Conservation (phyloP, 2,888 invertebrate genomes). For the Drosophila borborema region DNA sequence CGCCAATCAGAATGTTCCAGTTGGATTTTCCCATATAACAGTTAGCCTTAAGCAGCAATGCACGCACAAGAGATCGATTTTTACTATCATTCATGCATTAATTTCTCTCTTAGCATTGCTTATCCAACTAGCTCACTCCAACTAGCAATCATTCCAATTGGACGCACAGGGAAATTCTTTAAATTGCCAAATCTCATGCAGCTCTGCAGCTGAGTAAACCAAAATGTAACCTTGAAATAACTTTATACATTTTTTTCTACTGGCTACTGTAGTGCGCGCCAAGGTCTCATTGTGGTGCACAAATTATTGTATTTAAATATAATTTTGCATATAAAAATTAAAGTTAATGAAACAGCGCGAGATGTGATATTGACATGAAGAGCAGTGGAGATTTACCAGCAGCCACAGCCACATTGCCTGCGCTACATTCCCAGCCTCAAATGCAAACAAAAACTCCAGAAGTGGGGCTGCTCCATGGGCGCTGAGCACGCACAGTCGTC, state of each 20-base stretch:
- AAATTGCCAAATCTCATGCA: not conserved
- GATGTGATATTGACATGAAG: conserved; percentile 76
- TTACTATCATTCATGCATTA: too few species aligned
- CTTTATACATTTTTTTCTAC: conserved; percentile 14
- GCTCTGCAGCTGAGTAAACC: not conserved
- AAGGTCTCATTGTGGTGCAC: conserved; percentile 37
- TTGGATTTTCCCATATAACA: too few species aligned
- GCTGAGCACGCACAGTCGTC: conserved; percentile 32
- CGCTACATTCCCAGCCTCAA: conserved; percentile 26
- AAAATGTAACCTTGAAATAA: conserved; percentile 38
- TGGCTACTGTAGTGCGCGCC: conserved; percentile 11
- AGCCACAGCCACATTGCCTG: too few species aligned
- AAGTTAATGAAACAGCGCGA: conserved; percentile 72
- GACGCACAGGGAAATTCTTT: not conserved
- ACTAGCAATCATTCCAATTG: not conserved
- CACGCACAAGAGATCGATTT: too few species aligned
- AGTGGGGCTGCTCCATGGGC: not conserved
- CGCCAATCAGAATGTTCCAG: too few species aligned
- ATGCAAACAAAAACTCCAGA: conserved; percentile 53
- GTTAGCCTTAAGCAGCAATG: too few species aligned
- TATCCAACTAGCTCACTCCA: not conserved
- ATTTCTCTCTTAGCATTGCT: too few species aligned
- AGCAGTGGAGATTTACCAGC: conserved; percentile 15
- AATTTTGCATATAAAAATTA: conserved; percentile 68
- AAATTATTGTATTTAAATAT: conserved; percentile 76